Conservation (phyloP, 2,113 vertebrate genomes). For the Formicarius rufipectus region DNA sequence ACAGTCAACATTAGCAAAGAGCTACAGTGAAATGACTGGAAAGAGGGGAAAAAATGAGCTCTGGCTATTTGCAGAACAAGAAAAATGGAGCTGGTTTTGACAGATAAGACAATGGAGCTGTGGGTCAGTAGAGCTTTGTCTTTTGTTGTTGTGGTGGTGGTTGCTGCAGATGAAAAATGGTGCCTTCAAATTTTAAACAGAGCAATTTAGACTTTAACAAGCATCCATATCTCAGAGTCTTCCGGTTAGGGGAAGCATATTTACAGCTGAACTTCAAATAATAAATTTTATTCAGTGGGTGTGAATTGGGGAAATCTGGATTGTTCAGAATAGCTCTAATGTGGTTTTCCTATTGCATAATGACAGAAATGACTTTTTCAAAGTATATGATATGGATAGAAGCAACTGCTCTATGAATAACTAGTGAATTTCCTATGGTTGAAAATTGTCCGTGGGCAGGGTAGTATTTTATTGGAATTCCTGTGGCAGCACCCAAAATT, state of each 20-base stretch:
- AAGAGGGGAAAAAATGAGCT: not conserved
- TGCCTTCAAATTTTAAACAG: not conserved
- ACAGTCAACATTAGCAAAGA: slow-evolving; percentile 12
- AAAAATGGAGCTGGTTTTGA: slow-evolving; percentile 28
- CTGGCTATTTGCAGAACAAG: not conserved
- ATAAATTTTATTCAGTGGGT: not conserved
- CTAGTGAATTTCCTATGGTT: not conserved
- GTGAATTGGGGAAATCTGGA: not conserved
- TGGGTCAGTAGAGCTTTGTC: not conserved
- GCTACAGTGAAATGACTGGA: not conserved
- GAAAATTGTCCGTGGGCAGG: not conserved
- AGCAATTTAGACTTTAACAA: not conserved
- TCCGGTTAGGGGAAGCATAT: slow-evolving; percentile 17
- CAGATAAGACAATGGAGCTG: not conserved
- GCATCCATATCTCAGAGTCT: not conserved
- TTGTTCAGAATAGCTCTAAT: not conserved
- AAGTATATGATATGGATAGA: not conserved
- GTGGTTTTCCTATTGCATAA: not conserved
- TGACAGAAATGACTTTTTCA: not conserved
- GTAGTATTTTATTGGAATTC: not conserved
- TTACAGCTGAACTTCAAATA: slow-evolving; percentile 12
- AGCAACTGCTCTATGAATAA: not conserved
- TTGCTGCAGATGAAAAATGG: not conserved
- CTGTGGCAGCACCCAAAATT: not conserved
- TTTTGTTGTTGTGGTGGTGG: not conserved